Evolutionary conservation across 2,797 vertebrate genomes (phyloP), one percentile per base, ranked within the genome.

Genomic region (Poeciliopsis gracilis): DNA sequence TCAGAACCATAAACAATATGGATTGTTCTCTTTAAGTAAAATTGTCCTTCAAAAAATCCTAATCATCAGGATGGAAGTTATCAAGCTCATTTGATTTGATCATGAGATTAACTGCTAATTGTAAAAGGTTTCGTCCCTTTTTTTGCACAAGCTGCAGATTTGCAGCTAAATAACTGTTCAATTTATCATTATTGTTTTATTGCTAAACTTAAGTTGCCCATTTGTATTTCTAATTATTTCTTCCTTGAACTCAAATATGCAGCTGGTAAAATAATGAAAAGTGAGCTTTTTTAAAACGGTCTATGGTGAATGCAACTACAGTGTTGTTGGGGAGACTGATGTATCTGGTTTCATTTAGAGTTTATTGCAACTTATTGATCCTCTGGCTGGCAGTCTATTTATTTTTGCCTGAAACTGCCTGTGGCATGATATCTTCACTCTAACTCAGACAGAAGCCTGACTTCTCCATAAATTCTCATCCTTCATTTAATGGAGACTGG

Each of bases 381-480:
- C 55, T 82, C 73, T 77, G 73, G 77, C 33, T 80, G 67, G n/a
- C 25, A 70, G 5, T 77, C 41, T 69, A 83, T 78, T 90, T 74
- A 77, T 85, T 82, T 82, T 53, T 72, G n/a, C 12, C 13, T 86
- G 51, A 53, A 74, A 55, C 70, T 47, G 6, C 73, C 16, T 36
- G 6, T 67, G 13, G 38, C 15, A 30, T 15, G 11, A 15, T 70
- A 70, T n/a, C 25, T 28, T 30, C 25, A 43, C 67, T 43, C 66
- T 43, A 43, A 69, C 11, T 70, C 67, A 84, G 43, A 83, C 46
- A 75, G 43, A 46, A 74, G 1, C 23, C 18, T 20, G 11, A 43
- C 4, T 23, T 72, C 28, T 61, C 43, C 43, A 30, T 41, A 25
- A 59, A 51, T 45, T 71, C 43, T 46, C 67, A 71, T 71, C 43